Base-by-base conservation (phyloP, 2,797 vertebrate genomes). In the Synanceia verrucosa region DNA sequence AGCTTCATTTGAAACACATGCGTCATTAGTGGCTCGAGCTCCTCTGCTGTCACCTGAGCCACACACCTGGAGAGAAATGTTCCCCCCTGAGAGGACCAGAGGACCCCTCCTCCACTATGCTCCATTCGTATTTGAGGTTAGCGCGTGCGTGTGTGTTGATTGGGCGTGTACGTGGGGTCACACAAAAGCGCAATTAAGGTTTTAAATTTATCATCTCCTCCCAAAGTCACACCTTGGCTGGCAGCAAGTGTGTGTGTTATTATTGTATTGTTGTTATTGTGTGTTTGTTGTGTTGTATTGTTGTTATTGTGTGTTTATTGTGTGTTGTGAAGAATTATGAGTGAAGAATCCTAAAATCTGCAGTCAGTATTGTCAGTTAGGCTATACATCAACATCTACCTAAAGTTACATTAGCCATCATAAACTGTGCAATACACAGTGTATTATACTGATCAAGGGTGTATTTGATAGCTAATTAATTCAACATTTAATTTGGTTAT, bases 221-320 rank as follows among this genome's bases (percentile, higher is more conserved):
- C 31, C 73, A 57, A 21, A 70, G 65, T 87, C 79, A 47, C 73
- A 79, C 75, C 66, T 77, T 46, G 29, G 33, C 55, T 47, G 50
- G 34, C 41, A 16, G 43, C 7, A 26, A 4, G 0, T 16, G 61
- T 16, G 65, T 31, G n/a, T n/a, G n/a, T n/a, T n/a, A n/a, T n/a
- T n/a, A n/a, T n/a, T n/a, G n/a, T n/a, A n/a, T n/a, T n/a, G n/a
- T n/a, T n/a, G n/a, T n/a, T n/a, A n/a, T n/a, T n/a, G n/a, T n/a
- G n/a, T n/a, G n/a, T n/a, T n/a, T n/a, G n/a, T n/a, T n/a, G n/a
- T n/a, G n/a, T n/a, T n/a, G n/a, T n/a, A n/a, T n/a, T n/a, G n/a
- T n/a, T n/a, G n/a, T n/a, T n/a, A n/a, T n/a, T n/a, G n/a, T n/a
- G n/a, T n/a, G n/a, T n/a, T n/a, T n/a, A n/a, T n/a, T n/a, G n/a